Conservation (phyloP, 2,797 vertebrate species). For the Chanos chanos region DNA sequence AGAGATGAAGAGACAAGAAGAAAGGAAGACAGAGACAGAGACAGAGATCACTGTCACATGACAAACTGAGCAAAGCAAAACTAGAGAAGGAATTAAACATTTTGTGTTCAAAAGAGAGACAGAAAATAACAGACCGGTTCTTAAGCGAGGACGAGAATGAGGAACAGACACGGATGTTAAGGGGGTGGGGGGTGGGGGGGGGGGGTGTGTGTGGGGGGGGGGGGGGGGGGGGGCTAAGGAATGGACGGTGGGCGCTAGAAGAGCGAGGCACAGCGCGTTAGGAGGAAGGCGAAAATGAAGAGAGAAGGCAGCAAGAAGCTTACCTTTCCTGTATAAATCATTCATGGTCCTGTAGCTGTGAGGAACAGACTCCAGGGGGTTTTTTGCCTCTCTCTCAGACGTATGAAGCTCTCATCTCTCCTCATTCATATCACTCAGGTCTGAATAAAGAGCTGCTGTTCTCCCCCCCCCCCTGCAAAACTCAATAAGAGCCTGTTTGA, state of each 20-base stretch:
- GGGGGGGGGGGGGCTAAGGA: slow-evolving; percentile 3
- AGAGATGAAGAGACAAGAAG: too few species aligned
- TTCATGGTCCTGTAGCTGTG: slow-evolving; percentile 41
- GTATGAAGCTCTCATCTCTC: slow-evolving; percentile 24
- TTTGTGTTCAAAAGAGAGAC: too few species aligned
- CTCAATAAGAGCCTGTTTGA: slow-evolving; percentile 38
- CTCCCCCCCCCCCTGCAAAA: slow-evolving; percentile 36
- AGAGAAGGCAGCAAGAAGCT: slow-evolving; percentile 7
- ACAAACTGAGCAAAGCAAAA: neutral
- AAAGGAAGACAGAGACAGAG: slow-evolving; percentile 7
- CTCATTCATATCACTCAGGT: slow-evolving; percentile 39
- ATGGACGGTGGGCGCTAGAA: too few species aligned
- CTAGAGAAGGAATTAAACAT: neutral
- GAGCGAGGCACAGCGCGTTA: neutral
- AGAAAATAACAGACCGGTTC: too few species aligned
- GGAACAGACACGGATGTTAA: slow-evolving; percentile 15
- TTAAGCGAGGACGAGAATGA: slow-evolving; percentile 25
- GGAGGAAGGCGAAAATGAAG: neutral
- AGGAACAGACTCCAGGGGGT: slow-evolving; percentile 39
- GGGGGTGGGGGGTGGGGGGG: neutral
- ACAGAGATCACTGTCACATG: too few species aligned
- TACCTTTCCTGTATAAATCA: slow-evolving; percentile 43
- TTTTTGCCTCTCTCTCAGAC: slow-evolving; percentile 32
- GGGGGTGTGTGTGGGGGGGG: neutral
- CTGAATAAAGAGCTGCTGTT: slow-evolving; percentile 37